Evolutionary conservation across 2,797 vertebrate species (phyloP).

Genomic region (Schizopygopsis malacanthus): DNA sequence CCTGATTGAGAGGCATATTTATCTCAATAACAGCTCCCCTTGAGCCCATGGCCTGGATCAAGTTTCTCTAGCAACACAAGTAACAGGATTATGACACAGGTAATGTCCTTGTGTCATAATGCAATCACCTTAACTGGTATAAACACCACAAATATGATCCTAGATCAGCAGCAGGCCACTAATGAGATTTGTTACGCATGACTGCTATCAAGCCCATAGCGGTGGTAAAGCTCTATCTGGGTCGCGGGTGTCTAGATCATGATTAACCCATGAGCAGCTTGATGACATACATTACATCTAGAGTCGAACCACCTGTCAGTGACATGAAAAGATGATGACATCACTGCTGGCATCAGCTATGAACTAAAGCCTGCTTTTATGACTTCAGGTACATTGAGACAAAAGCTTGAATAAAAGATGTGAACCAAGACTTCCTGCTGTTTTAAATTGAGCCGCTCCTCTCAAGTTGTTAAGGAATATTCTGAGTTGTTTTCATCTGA

Average conservation of each 20-base stretch:
- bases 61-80: background rate
- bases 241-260: slow-evolving; percentile 27
- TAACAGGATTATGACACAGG: slow-evolving; percentile 29
- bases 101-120: background rate
- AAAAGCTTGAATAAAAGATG: background rate
- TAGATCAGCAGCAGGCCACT: slow-evolving; percentile 38
- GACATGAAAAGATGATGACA: slow-evolving; percentile 11
- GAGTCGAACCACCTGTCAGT: slow-evolving; percentile 30
- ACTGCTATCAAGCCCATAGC: slow-evolving; percentile 13
- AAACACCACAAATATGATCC: slow-evolving; percentile 28
- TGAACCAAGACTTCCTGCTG: background rate
- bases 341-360: background rate
- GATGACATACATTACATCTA: slow-evolving; percentile 1
- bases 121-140: slow-evolving; percentile 23
- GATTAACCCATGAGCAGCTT: slow-evolving; percentile 21
- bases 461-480: background rate
- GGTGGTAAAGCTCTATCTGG: slow-evolving; percentile 30
- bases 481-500: background rate
- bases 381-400: background rate
- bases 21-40: background rate
- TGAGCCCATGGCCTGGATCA: background rate
- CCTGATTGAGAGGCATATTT: slow-evolving; percentile 7
- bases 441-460: background rate
- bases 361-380: slow-evolving; percentile 4
- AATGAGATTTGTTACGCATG: slow-evolving; percentile 42